Percentiles rank a stretch among this genome's conserved stretches.
phyloP scores from a whole-genome alignment of 2,797 vertebrate species.

The Chiropotes sagulatus region DNA sequence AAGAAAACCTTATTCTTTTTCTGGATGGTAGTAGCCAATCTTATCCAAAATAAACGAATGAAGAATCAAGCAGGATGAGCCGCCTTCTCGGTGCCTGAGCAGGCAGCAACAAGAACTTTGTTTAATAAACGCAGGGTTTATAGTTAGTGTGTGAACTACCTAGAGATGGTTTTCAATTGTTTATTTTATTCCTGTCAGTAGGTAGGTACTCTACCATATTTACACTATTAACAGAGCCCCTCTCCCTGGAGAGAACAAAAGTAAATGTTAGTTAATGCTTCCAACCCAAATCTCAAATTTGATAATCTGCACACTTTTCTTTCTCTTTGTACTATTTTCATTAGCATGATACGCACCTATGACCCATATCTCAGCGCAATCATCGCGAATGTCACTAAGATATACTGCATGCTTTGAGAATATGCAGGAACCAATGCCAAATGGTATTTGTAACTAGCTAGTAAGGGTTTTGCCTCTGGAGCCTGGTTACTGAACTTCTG shows the following conservation, averaged over 20 bases:
- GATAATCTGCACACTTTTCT: not conserved
- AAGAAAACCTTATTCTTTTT: not conserved
- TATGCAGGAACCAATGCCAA: not conserved
- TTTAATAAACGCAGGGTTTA: not conserved
- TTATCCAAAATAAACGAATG: not conserved
- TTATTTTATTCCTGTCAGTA: not conserved
- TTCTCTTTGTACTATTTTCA: not conserved
- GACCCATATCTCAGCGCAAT: not conserved
- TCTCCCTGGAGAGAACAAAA: conserved; percentile 56
- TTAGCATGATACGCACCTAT: not conserved
- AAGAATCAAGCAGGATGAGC: not conserved
- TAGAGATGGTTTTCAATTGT: not conserved
- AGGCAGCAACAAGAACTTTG: not conserved
- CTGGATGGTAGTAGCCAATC: not conserved
- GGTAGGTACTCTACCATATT: not conserved
- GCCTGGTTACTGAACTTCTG: conserved; percentile 5
- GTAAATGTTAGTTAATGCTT: conserved; percentile 10
- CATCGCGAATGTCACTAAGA: not conserved
- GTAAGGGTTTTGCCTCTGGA: conserved; percentile 7
- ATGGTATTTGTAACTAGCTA: not conserved
- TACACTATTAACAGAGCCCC: not conserved
- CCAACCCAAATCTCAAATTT: not conserved
- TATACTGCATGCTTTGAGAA: not conserved
- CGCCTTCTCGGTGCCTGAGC: not conserved
- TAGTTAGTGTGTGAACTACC: not conserved